Evolutionary conservation across 2,113 vertebrate genomes (phyloP), one percentile per base, ranked within the genome.

Genomic region (Nesogale talazaci): DNA sequence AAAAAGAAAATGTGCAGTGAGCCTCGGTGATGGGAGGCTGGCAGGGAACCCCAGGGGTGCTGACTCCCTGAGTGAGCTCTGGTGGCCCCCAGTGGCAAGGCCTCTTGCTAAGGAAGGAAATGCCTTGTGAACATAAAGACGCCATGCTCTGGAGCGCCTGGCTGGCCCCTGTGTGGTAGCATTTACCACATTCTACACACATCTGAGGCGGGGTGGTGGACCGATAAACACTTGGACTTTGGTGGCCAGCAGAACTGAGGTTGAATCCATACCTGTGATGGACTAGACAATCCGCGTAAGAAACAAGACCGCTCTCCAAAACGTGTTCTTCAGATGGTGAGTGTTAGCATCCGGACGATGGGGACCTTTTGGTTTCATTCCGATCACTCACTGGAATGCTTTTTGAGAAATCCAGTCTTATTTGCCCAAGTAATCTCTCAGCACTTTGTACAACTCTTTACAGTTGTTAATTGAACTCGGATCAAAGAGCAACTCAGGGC

Each of bases 401-500:
- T 89, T 86, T 56, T 29, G 11, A 93, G 59, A 86, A 65, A 67
- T 86, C 46, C 17, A 75, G 72, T 19, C n/a, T 52, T 83, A 90
- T 67, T 86, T 42, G 46, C 52, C 90, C 87, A 90, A 87, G 57
- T 94, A 92, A 83, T 69, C 74, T 74, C 65, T 87, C 42, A 38
- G 83, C 75, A 65, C 83, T 84, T 87, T 61, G 27, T 56, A 75
- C 16, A 76, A 75, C 20, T 80, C 75, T 77, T 87, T 90, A 72
- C 59, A 78, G 42, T 69, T 88, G 84, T 79, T 85, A 52, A 78
- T 59, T 87, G 88, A 88, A 81, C 76, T 29, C 31, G 56, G 61
- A 90, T 94, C 80, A 88, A 94, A 95, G 77, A 89, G n/a, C 77
- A 89, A 29, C 29, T 82, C 52, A 7, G 80, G 70, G 78, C 76